Evolutionary conservation across 2,113 vertebrate species (phyloP), one percentile per base, ranked within the genome.

Genomic region (Salvelinus sp.): DNA sequence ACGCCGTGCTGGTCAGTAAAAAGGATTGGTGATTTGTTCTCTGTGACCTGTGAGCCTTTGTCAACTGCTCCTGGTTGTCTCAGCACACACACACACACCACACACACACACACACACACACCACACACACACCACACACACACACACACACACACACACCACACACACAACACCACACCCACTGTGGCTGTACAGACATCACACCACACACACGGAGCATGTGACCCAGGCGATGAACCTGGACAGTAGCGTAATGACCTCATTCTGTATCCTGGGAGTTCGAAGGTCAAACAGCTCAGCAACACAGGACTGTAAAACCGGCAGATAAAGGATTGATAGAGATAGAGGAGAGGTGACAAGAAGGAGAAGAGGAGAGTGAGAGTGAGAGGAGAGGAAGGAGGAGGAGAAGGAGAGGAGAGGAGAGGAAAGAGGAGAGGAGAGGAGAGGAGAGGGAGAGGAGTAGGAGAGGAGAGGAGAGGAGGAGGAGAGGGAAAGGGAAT

Each of bases 251-350:
- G 91, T 92, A 88, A 90, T 73, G 84, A 74, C 84, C 78, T 86
- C 78, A 84, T 87, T 81, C 76, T 80, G 54, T 67, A 71, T 88
- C 84, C 89, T 87, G 82, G 82, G 80, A 83, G 77, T 84, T 88
- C 83, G 83, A 67, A 87, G 86, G 82, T 88, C 80, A 90, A 62
- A 23, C 57, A 80, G 85, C 83, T 85, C 78, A 87, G 85, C 83
- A 89, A 23, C 91, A 91, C 88, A 90, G 87, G 83, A 79, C 68
- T 87, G 86, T 92, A 92, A 92, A 92, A 84, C 58, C 91, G 87
- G 78, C 60, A 86, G 87, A 91, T 90, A 91, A 91, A 83, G 47
- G 58, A 25, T 81, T 83, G 91, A 92, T 90, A 88, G 73, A 28
- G 70, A 44, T 81, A 7, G 33, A 38, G 33, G 33, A 38, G 33